phyloP scores from a whole-genome alignment of 2,797 vertebrate genomes.

The Silurus lanzhouensis region DNA sequence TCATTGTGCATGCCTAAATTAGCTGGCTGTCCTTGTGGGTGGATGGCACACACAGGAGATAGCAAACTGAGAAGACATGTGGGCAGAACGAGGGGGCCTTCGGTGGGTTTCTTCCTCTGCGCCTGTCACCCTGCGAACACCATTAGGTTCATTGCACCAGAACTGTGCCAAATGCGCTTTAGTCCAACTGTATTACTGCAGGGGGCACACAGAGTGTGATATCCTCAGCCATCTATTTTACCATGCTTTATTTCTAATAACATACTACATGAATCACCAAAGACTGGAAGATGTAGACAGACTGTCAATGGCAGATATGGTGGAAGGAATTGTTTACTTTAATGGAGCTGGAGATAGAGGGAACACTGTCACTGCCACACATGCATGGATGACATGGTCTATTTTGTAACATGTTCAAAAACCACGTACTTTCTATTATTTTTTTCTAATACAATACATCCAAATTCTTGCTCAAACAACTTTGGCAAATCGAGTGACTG shows the following conservation, averaged over 20 bases:
- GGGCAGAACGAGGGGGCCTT: slow-evolving; percentile 50
- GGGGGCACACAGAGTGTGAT: slow-evolving; percentile 32
- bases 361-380: slow-evolving; percentile 20
- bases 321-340: slow-evolving; percentile 32
- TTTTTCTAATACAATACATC: not conserved
- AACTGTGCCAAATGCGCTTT: slow-evolving; percentile 45
- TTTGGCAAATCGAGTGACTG: not conserved
- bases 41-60: slow-evolving; percentile 53
- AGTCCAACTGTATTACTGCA: slow-evolving; percentile 52
- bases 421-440: not conserved
- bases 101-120: slow-evolving; percentile 36
- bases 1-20: slow-evolving; percentile 56
- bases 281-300: slow-evolving; percentile 28
- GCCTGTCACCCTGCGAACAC: slow-evolving; percentile 51
- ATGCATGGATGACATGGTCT: slow-evolving; percentile 18
- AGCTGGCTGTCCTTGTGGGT: slow-evolving; percentile 51
- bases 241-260: slow-evolving; percentile 46
- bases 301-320: slow-evolving; percentile 30
- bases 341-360: slow-evolving; percentile 14
- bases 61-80: slow-evolving; percentile 49
- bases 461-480: not conserved
- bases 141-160: slow-evolving; percentile 53
- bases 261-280: slow-evolving; percentile 24
- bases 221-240: slow-evolving; percentile 41
- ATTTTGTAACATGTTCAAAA: slow-evolving; percentile 25